Conservation (phyloP, 2,797 vertebrate genomes). For the Vireo griseus region DNA sequence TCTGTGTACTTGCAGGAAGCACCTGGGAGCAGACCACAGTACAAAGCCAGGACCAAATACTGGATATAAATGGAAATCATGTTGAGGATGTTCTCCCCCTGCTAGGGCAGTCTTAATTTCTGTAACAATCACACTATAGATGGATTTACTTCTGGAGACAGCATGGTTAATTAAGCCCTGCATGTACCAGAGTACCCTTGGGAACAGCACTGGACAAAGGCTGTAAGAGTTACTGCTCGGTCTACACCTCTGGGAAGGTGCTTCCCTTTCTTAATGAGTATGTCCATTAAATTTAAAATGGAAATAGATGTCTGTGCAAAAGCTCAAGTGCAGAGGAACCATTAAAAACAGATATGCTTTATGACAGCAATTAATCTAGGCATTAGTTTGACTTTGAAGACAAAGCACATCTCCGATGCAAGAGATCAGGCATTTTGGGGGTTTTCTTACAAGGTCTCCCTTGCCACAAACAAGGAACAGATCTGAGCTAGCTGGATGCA, state of each 20-base stretch:
- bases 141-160: not conserved
- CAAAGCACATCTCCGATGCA: not conserved
- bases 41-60: not conserved
- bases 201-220: not conserved
- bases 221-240: not conserved
- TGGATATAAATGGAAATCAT: not conserved
- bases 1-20: rapidly evolving
- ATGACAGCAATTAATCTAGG: not conserved
- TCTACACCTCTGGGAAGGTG: not conserved
- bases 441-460: not conserved
- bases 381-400: not conserved
- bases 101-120: not conserved
- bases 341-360: constrained; percentile 1
- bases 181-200: not conserved
- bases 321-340: not conserved
- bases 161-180: not conserved
- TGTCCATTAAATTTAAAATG: not conserved
- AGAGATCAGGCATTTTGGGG: not conserved
- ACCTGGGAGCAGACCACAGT: not conserved
- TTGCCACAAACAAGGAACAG: not conserved
- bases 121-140: not conserved
- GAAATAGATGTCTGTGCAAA: not conserved
- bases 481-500: not conserved
- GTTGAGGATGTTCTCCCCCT: not conserved
- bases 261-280: not conserved